Evolutionary conservation across 2,113 vertebrate genomes (phyloP), one percentile per base, ranked within the genome.

Genomic region (Struthio camelus): DNA sequence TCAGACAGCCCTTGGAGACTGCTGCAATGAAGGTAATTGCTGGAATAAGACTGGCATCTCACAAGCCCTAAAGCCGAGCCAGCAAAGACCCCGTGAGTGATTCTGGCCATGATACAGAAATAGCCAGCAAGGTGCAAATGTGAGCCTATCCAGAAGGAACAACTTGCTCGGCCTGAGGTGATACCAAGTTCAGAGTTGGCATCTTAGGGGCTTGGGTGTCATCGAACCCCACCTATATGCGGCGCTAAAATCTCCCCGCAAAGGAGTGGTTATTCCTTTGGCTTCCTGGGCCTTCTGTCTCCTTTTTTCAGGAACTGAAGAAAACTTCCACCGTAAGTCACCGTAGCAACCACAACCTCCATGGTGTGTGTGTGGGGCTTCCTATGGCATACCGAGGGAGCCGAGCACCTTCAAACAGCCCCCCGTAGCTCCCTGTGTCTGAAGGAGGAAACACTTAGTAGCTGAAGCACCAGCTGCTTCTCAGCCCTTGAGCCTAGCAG

Each of bases 281-380:
- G 90, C 77, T 96, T 50, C 94, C 42, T 59, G 69, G 94, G 85
- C 93, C 93, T 96, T 80, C 5, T 2, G 1, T 66, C 75, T 96
- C 76, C 76, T 87, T 91, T 85, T 90, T 79, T 44, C 84, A 67
- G 78, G 89, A 91, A 89, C 96, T 96, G 89, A 77, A 89, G 95
- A 64, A 82, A 93, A 97, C 96, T 86, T 81, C 28, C 8, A 27
- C 24, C 54, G 23, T 82, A 76, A 18, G 94, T 98, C 88, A 40
- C 98, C 94, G 94, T 97, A 54, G 97, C 86, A 97, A 98, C 97
- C 2, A 36, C 73, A 78, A 51, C 96, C 97, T 97, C 91, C 10
- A 46, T 80, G 93, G 66, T 20, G 7, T 23, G 48, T 59, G 89
- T 80, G 48, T 59, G 89, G 78, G 95, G 85, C 87, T 94, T 64